Evolutionary conservation across 2,797 vertebrate species (phyloP).

Genomic region (Phrynocephalus forsythii): DNA sequence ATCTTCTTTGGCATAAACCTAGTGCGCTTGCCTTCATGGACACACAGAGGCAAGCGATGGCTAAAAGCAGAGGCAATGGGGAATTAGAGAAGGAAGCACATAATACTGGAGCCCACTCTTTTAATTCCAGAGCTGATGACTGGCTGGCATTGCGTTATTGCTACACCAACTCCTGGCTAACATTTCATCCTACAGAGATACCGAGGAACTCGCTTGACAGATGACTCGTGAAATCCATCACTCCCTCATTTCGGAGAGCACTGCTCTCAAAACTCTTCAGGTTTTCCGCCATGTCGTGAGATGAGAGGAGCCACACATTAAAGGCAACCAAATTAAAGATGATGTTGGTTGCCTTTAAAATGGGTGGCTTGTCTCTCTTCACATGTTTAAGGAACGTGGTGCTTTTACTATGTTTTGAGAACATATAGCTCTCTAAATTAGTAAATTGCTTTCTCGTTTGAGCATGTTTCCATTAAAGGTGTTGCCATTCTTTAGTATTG

Average conservation of each 20-base stretch:
- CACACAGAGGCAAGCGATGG: neutral
- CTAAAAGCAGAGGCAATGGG: neutral
- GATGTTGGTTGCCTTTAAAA: neutral
- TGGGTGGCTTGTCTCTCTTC: neutral
- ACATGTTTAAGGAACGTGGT: neutral
- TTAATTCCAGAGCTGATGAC: neutral
- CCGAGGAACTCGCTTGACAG: neutral
- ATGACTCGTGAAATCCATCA: neutral
- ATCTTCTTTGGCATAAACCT: neutral
- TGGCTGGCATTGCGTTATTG: neutral
- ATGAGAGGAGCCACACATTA: neutral
- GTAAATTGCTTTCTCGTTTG: neutral
- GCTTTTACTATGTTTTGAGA: slow-evolving; percentile 12
- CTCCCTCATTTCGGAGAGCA: neutral
- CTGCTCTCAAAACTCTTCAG: neutral
- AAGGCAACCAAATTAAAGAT: slow-evolving; percentile 2
- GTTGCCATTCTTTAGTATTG: neutral
- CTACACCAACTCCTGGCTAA: neutral
- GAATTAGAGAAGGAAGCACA: neutral
- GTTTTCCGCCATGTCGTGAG: neutral
- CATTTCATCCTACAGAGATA: neutral
- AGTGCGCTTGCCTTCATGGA: too few species aligned
- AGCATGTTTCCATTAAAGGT: neutral
- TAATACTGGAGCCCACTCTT: neutral
- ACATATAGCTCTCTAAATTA: neutral